A percentile compares a stretch with the other conserved stretches of the same genome.
Conservation (phyloP, 2,797 vertebrate genomes). For the Eremophila alpestris region DNA sequence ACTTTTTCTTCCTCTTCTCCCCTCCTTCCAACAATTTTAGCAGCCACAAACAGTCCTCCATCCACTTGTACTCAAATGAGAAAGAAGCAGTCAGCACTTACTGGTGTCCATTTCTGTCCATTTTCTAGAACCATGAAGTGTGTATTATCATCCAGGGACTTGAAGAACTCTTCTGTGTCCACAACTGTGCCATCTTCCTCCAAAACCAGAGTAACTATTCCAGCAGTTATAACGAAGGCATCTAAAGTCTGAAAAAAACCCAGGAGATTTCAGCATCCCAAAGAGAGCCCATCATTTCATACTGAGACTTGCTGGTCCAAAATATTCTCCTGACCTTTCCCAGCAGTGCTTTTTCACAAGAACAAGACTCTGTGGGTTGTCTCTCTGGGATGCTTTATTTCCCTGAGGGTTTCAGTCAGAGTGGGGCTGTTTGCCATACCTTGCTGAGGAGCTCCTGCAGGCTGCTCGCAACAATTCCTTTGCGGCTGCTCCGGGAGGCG, state of each 20-base stretch:
- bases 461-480: slow-evolving; percentile 78
- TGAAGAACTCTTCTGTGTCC: slow-evolving; percentile 86
- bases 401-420: not conserved
- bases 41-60: not conserved
- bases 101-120: slow-evolving; percentile 82
- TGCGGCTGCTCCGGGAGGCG: slow-evolving; percentile 75
- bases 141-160: slow-evolving; percentile 78
- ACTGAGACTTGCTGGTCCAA: not conserved
- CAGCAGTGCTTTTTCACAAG: not conserved
- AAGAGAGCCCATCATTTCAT: not conserved
- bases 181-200: slow-evolving; percentile 88
- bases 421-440: slow-evolving; percentile 59
- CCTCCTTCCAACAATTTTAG: not conserved
- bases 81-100: slow-evolving; percentile 42
- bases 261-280: not conserved
- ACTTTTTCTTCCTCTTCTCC: not conserved
- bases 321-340: not conserved
- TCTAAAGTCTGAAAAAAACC: slow-evolving; percentile 71
- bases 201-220: slow-evolving; percentile 80
- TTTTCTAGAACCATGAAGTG: slow-evolving; percentile 82
- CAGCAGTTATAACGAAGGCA: slow-evolving; percentile 75
- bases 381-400: not conserved
- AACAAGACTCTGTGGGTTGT: not conserved
- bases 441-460: slow-evolving; percentile 83
- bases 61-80: not conserved